These are phyloP conservation scores for Dioctria linearis DNA, from an alignment of 2,888 invertebrate genomes.

Conservation along the genomic window DNA sequence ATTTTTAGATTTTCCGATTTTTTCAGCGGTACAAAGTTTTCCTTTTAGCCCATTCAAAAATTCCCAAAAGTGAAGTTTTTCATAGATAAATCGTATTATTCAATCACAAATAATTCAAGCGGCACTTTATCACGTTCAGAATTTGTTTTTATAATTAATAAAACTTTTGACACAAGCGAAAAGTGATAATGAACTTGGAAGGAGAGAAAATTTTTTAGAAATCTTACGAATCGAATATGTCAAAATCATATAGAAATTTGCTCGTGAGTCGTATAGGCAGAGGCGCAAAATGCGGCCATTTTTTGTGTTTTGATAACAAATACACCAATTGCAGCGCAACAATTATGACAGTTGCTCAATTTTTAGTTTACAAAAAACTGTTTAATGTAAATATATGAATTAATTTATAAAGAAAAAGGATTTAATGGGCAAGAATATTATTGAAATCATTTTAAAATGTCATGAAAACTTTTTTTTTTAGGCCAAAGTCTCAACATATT, in stretches of 20 bases:
- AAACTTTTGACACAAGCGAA: slow-evolving; percentile 42
- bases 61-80: not conserved
- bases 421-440: not conserved
- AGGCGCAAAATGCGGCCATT: slow-evolving; percentile 18
- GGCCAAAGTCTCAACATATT: not conserved
- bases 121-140: not conserved
- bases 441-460: not conserved
- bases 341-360: slow-evolving; percentile 30
- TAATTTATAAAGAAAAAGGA: not conserved
- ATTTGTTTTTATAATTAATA: slow-evolving; percentile 11
- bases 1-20: slow-evolving; percentile 12
- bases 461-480: not conserved
- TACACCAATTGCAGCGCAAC: not conserved
- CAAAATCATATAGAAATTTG: slow-evolving; percentile 17
- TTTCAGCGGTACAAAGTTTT: slow-evolving; percentile 1
- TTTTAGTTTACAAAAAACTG: not conserved
- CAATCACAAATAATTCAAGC: not conserved
- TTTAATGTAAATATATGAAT: not conserved
- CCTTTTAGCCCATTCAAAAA: slow-evolving; percentile 39
- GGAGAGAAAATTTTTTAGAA: slow-evolving; percentile 35
- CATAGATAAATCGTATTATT: slow-evolving; percentile 11
- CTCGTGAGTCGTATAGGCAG: slow-evolving; percentile 6
- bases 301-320: slow-evolving; percentile 39
- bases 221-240: not conserved
- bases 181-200: slow-evolving; percentile 50